phyloP scores from a whole-genome alignment of 2,113 vertebrate species.

The Scophthalmus maximus region DNA sequence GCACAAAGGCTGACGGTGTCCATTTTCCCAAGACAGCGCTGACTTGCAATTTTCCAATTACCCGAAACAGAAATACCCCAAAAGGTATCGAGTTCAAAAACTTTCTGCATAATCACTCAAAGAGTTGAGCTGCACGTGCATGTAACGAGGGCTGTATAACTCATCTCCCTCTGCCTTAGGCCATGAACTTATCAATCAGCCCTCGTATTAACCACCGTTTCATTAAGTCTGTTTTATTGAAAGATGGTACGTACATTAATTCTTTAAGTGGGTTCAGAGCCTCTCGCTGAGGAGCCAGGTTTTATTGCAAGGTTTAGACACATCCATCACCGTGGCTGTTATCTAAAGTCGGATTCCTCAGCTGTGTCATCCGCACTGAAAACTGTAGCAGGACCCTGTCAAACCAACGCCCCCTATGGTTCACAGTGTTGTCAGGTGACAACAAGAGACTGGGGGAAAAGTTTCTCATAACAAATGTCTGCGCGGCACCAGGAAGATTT shows the following conservation, averaged over 20 bases:
- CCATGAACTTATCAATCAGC: slow-evolving; percentile 1
- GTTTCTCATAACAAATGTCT: slow-evolving; percentile 39
- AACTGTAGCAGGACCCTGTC: slow-evolving; percentile 45
- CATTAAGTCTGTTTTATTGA: slow-evolving; percentile 5
- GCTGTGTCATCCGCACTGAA: slow-evolving; percentile 32
- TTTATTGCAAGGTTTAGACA: slow-evolving; percentile 39
- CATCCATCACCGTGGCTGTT: slow-evolving; percentile 33
- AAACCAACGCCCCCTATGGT: background rate
- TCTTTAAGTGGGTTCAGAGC: slow-evolving; percentile 12
- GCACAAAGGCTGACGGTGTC: background rate
- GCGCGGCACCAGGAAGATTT: slow-evolving; percentile 6
- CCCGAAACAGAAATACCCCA: background rate
- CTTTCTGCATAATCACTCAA: background rate
- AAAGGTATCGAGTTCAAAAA: slow-evolving; percentile 4
- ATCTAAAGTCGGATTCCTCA: slow-evolving; percentile 34
- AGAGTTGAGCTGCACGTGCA: background rate
- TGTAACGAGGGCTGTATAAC: background rate
- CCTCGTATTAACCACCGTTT: background rate
- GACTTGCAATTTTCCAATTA: slow-evolving; percentile 6
- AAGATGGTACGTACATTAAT: background rate
- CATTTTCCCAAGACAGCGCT: background rate
- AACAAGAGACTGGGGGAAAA: slow-evolving; percentile 19
- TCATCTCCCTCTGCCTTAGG: background rate
- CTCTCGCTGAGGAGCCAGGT: background rate
- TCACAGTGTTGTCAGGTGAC: slow-evolving; percentile 32